Evolutionary conservation across 2,797 vertebrate genomes (phyloP).

Genomic region (Gambusia yucatana): DNA sequence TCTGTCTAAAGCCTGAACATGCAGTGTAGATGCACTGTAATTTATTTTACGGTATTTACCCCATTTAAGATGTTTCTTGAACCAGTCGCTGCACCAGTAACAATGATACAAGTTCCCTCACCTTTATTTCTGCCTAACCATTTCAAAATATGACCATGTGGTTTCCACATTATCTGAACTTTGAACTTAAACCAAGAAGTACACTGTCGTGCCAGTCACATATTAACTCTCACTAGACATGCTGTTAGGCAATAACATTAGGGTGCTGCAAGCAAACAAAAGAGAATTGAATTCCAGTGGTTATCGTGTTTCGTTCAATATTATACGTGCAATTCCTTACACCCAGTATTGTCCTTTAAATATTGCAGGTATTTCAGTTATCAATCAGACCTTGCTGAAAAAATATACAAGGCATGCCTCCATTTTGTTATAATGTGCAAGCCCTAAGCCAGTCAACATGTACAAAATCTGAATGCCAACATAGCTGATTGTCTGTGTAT

Average conservation of each 20-base stretch:
- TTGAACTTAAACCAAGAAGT: constrained; percentile 60
- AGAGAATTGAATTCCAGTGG: background rate
- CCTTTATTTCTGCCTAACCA: background rate
- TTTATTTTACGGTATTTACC: background rate
- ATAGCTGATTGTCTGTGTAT: constrained; percentile 18
- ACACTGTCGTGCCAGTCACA: constrained; percentile 51
- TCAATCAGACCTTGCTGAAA: constrained; percentile 7
- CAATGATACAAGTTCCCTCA: background rate
- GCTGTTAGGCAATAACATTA: constrained; percentile 42
- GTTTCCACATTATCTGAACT: constrained; percentile 52
- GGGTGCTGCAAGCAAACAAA: constrained; percentile 13
- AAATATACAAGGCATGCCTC: constrained; percentile 9
- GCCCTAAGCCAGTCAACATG: constrained; percentile 30
- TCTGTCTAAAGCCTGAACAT: background rate
- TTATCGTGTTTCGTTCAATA: constrained; percentile 11
- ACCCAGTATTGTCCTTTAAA: constrained; percentile 2
- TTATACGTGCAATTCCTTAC: constrained; percentile 11
- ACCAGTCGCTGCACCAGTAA: background rate
- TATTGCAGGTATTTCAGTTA: constrained; percentile 3
- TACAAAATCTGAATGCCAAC: constrained; percentile 26
- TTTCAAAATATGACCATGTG: constrained; percentile 19
- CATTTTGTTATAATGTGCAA: constrained; percentile 23
- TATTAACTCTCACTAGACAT: constrained; percentile 66
- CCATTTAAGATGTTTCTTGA: background rate
- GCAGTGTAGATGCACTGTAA: background rate